These are phyloP conservation scores for Edolisoma coerulescens DNA, from an alignment of 2,113 vertebrate genomes.

Conservation along the genomic window DNA sequence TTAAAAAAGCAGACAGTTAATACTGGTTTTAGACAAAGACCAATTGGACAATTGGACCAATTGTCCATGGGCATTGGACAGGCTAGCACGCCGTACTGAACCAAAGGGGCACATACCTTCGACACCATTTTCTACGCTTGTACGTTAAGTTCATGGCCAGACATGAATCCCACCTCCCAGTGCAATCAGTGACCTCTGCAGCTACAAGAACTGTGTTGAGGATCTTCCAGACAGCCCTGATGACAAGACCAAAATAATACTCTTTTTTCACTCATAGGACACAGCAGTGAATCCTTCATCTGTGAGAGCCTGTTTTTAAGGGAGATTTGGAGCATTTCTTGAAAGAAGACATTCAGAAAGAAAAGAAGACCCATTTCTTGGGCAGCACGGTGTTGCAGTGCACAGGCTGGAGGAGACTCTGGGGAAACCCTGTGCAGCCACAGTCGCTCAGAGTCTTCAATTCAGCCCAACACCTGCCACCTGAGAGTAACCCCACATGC, in stretches of 20 bases:
- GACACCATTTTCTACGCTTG: not conserved
- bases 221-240: not conserved
- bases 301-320: not conserved
- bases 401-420: not conserved
- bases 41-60: too few relatives aligned
- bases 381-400: rapidly evolving
- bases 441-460: not conserved
- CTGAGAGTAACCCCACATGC: rapidly evolving
- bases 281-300: not conserved
- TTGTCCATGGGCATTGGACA: not conserved
- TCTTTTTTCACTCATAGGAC: not conserved
- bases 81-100: not conserved
- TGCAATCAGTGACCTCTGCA: not conserved
- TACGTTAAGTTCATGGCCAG: not conserved
- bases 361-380: not conserved
- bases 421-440: rapidly evolving
- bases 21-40: not conserved
- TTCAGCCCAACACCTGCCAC: not conserved
- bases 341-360: too few relatives aligned
- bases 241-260: not conserved
- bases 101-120: not conserved
- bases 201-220: not conserved
- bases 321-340: not conserved
- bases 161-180: not conserved
- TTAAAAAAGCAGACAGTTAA: not conserved